phyloP scores from a whole-genome alignment of 2,888 invertebrate species.

The Monoplex corrugatus region DNA sequence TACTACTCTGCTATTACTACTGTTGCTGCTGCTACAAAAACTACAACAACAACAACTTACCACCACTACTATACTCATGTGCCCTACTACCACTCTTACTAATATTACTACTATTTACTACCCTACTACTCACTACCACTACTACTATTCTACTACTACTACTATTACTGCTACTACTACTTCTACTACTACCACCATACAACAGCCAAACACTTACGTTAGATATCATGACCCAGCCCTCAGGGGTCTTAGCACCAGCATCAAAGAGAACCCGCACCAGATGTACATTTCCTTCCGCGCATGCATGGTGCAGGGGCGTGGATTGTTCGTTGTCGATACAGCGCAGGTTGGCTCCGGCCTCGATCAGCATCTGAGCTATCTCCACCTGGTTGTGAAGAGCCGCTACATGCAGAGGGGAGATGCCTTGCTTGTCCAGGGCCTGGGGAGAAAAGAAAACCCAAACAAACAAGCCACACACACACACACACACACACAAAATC shows the following conservation, averaged over 20 bases:
- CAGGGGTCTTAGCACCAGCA: conserved; percentile 84
- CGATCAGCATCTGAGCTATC: conserved; percentile 78
- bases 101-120: too few relatives aligned
- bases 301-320: conserved; percentile 92
- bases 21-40: too few relatives aligned
- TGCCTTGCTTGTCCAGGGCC: conserved; percentile 87
- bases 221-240: conserved; percentile 84
- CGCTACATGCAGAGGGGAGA: conserved; percentile 87
- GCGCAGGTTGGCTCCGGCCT: conserved; percentile 86
- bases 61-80: not conserved
- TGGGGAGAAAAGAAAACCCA: too few relatives aligned
- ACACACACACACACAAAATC: too few relatives aligned
- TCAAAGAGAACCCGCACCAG: conserved; percentile 85
- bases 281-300: conserved; percentile 85
- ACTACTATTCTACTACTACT: too few relatives aligned
- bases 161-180: too few relatives aligned
- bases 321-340: conserved; percentile 82
- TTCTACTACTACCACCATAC: too few relatives aligned
- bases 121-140: too few relatives aligned
- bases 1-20: too few relatives aligned
- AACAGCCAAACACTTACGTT: conserved; percentile 65
- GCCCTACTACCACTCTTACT: not conserved
- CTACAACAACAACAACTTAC: not conserved
- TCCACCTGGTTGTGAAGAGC: conserved; percentile 79
- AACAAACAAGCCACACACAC: not conserved